Percentiles rank a stretch among this genome's conserved stretches.
Conservation (phyloP, 1,140 invertebrate genomes). For the Zaprionus lachaisei region DNA sequence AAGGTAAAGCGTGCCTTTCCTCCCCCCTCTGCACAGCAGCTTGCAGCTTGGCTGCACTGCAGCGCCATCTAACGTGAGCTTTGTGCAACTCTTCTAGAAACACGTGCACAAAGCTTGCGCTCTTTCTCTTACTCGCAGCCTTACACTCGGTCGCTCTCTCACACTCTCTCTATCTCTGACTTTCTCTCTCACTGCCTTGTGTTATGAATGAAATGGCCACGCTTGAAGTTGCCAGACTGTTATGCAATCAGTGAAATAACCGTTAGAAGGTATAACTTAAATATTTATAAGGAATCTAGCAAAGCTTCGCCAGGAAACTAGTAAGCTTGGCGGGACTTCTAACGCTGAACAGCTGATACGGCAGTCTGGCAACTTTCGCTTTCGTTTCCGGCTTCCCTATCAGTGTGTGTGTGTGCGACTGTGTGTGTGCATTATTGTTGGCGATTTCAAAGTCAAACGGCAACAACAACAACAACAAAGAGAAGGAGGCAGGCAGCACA, state of each 20-base stretch:
- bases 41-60: background rate
- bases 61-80: conserved; percentile 38
- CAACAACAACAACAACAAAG: conserved; percentile 68
- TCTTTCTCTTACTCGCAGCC: background rate
- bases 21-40: too few species aligned
- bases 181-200: conserved; percentile 1
- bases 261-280: background rate
- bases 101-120: conserved; percentile 36
- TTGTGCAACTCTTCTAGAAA: conserved; percentile 15
- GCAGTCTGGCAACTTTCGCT: conserved; percentile 68
- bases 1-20: background rate
- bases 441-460: conserved; percentile 74
- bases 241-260: conserved; percentile 20
- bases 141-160: background rate
- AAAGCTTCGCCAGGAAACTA: background rate
- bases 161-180: background rate
- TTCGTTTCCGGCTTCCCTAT: conserved; percentile 66
- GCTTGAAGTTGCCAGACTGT: conserved; percentile 39
- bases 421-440: conserved; percentile 70
- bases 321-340: conserved; percentile 6
- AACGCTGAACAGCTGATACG: conserved; percentile 30
- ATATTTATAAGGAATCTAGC: background rate
- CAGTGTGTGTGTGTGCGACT: conserved; percentile 13
- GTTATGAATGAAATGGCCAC: conserved; percentile 55
- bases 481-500: conserved; percentile 42